Conservation (phyloP, 2,113 vertebrate species). For the Aldabrachelys gigantea region DNA sequence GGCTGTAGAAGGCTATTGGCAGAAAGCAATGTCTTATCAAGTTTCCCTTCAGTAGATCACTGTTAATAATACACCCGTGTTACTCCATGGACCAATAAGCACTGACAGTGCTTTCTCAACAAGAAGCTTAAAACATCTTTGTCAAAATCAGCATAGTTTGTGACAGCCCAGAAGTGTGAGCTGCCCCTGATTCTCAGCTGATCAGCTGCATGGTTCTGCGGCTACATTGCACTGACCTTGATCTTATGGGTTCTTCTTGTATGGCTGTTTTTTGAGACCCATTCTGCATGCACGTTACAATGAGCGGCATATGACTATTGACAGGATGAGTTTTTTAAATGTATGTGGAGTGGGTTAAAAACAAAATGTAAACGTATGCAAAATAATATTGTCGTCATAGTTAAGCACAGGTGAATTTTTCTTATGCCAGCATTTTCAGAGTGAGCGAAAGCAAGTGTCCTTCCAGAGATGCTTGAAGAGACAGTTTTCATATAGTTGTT, state of each 20-base stretch:
- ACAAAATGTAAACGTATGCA: neutral
- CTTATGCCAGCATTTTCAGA: neutral
- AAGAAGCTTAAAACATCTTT: neutral
- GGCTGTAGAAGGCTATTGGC: neutral
- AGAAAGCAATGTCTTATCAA: neutral
- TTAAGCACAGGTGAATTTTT: neutral
- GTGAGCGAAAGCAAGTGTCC: neutral
- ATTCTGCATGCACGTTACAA: neutral
- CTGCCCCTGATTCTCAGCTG: neutral
- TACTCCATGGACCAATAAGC: neutral
- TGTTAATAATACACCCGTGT: neutral
- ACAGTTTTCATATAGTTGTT: neutral
- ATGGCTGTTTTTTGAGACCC: neutral
- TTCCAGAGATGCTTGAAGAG: neutral
- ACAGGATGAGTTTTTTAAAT: neutral
- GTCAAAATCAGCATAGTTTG: neutral
- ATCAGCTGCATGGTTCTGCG: neutral
- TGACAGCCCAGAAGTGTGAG: constrained; percentile 25
- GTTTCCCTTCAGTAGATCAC: neutral
- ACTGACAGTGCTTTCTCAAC: neutral
- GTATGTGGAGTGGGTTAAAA: neutral
- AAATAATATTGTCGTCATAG: neutral
- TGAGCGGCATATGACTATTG: neutral
- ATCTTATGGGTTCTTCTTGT: neutral
- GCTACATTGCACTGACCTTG: neutral